Conservation (phyloP, 1,140 invertebrate genomes). For the Drosophila pandora region DNA sequence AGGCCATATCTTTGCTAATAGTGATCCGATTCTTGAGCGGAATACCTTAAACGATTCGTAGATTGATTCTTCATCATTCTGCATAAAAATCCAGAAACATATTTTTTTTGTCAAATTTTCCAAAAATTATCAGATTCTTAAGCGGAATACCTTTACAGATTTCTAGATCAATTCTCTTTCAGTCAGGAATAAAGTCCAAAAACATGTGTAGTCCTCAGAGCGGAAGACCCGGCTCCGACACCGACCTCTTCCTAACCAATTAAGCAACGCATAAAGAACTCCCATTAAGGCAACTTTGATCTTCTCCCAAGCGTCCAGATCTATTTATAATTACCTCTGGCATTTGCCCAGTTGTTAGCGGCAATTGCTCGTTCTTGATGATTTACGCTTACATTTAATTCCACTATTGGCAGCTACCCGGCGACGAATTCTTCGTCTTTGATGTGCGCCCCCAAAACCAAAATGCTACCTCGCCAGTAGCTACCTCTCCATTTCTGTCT, state of each 20-base stretch:
- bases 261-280: constrained; percentile 20
- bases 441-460: constrained; percentile 45
- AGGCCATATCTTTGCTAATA: too few species aligned
- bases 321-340: constrained; percentile 70
- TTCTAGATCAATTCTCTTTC: too few species aligned
- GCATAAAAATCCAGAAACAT: too few species aligned
- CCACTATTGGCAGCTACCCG: constrained; percentile 70
- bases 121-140: too few species aligned
- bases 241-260: constrained; percentile 38
- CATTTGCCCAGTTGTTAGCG: constrained; percentile 60
- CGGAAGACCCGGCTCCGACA: neutral
- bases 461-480: constrained; percentile 9
- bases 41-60: too few species aligned
- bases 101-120: too few species aligned
- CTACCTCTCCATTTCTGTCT: constrained; percentile 6
- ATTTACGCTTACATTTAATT: constrained; percentile 75
- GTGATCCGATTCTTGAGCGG: too few species aligned
- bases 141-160: too few species aligned
- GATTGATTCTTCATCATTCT: too few species aligned
- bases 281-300: constrained; percentile 25
- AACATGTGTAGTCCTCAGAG: too few species aligned
- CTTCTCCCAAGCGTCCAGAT: constrained; percentile 19
- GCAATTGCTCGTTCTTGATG: constrained; percentile 63
- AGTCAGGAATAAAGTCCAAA: too few species aligned
- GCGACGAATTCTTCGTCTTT: constrained; percentile 55